Evolutionary conservation across 1,140 invertebrate genomes (phyloP).

Genomic region (Zaprionus davidi): DNA sequence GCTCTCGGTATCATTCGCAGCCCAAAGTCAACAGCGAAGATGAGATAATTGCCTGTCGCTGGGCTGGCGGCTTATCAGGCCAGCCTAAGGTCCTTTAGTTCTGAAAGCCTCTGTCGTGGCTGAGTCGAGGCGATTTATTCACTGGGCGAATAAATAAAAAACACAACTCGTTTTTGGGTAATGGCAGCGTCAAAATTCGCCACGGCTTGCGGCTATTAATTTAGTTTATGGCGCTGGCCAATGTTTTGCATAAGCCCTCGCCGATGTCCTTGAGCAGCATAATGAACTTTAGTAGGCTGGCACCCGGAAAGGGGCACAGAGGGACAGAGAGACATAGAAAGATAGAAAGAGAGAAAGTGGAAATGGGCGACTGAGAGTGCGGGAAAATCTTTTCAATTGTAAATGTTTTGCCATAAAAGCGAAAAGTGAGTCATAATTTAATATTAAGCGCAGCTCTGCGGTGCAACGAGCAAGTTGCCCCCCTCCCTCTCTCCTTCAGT

Average conservation of each 20-base stretch:
- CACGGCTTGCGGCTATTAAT: conserved; percentile 47
- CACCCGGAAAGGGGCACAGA: background rate
- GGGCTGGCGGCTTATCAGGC: conserved; percentile 11
- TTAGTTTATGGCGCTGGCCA: conserved; percentile 52
- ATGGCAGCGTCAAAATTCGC: conserved; percentile 48
- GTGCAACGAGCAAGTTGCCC: background rate
- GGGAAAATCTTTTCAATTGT: conserved; percentile 48
- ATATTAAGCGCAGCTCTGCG: conserved; percentile 36
- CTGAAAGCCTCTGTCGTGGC: too few relatives aligned
- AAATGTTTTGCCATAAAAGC: conserved; percentile 44
- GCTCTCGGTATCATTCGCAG: conserved; percentile 5
- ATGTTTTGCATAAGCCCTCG: conserved; percentile 40
- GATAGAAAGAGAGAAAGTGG: background rate
- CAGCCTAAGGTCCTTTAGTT: background rate
- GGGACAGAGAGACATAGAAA: background rate
- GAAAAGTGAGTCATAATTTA: conserved; percentile 56
- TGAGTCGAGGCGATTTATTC: conserved; percentile 34
- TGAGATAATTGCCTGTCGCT: conserved; percentile 34
- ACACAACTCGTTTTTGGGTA: conserved; percentile 47
- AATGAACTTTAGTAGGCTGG: conserved; percentile 47
- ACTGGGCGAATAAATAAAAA: conserved; percentile 21
- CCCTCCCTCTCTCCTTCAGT: background rate
- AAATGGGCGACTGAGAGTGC: background rate
- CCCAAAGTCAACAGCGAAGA: conserved; percentile 23
- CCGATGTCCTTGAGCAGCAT: conserved; percentile 51